phyloP scores from a whole-genome alignment of 2,113 vertebrate genomes.

The Semnornis frantzii region DNA sequence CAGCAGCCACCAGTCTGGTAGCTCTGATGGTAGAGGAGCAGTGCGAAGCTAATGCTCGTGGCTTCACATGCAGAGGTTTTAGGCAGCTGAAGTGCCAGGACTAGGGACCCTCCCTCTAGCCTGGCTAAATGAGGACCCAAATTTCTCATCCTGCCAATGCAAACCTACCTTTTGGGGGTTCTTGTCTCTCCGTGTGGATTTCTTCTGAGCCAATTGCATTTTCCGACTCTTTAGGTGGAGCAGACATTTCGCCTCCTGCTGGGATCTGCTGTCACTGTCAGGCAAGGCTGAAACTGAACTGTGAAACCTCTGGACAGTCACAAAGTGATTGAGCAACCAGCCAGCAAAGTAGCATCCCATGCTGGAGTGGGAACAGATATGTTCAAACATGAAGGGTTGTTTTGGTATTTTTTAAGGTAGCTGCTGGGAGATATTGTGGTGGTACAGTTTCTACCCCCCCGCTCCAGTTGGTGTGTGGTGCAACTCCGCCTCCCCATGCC shows the following conservation, averaged over 20 bases:
- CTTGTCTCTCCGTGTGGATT: slow-evolving; percentile 13
- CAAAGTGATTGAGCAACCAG: not conserved
- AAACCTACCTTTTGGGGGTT: slow-evolving; percentile 60
- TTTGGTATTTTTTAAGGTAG: not conserved
- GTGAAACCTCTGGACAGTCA: not conserved
- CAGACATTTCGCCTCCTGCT: slow-evolving; percentile 48
- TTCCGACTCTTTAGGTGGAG: not conserved
- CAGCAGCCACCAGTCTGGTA: not conserved
- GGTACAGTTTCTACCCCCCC: not conserved
- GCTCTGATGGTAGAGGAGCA: not conserved
- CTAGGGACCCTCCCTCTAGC: not conserved
- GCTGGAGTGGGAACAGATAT: not conserved
- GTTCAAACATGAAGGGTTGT: not conserved
- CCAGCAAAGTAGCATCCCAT: not conserved
- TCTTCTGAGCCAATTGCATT: slow-evolving; percentile 57
- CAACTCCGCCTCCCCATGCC: not conserved
- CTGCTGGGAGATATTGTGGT: not conserved
- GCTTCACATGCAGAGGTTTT: not conserved
- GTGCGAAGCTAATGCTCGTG: not conserved
- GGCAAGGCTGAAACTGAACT: not conserved
- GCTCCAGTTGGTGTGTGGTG: not conserved
- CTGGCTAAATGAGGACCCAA: not conserved
- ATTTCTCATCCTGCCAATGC: not conserved
- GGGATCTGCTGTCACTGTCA: not conserved
- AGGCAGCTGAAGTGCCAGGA: not conserved